These are phyloP conservation scores for Cotesia vestalis DNA, from an alignment of 1,140 invertebrate species.

Conservation along the genomic window DNA sequence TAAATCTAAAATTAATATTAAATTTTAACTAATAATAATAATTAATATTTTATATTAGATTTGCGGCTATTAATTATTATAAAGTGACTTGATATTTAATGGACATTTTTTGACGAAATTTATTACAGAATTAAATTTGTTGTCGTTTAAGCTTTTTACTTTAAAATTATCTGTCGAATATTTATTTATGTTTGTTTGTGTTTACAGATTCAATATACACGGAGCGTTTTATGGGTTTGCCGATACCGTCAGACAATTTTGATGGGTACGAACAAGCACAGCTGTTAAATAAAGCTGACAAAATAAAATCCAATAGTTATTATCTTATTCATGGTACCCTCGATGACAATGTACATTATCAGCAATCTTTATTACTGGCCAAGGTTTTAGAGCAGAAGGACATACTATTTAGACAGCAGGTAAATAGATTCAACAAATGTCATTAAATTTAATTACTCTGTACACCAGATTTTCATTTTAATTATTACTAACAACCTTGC, in stretches of 20 bases:
- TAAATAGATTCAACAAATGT: conserved; percentile 58
- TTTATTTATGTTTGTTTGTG: conserved; percentile 29
- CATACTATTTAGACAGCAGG: conserved; percentile 88
- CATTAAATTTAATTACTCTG: too few species aligned
- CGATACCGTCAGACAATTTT: conserved; percentile 76
- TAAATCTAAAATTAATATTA: conserved; percentile 5
- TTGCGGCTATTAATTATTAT: background rate
- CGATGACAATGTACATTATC: conserved; percentile 95
- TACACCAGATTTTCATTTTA: too few species aligned
- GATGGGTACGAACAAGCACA: conserved; percentile 80
- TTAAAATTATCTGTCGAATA: background rate
- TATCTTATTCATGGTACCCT: conserved; percentile 89
- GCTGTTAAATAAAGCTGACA: conserved; percentile 75
- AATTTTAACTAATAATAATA: conserved; percentile 6
- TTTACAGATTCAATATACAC: conserved; percentile 94
- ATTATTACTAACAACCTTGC: too few species aligned
- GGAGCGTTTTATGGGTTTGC: conserved; percentile 91
- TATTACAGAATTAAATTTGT: conserved; percentile 33
- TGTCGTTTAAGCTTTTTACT: conserved; percentile 15
- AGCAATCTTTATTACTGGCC: conserved; percentile 88
- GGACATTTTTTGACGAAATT: conserved; percentile 5
- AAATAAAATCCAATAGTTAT: conserved; percentile 81
- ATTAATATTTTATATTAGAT: conserved; percentile 4
- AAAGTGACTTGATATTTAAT: conserved; percentile 12
- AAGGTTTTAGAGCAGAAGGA: conserved; percentile 81